Percentiles rank a stretch among this genome's conserved stretches.
Conservation (phyloP, 2,797 vertebrate species). For the Alfaro cultratus region DNA sequence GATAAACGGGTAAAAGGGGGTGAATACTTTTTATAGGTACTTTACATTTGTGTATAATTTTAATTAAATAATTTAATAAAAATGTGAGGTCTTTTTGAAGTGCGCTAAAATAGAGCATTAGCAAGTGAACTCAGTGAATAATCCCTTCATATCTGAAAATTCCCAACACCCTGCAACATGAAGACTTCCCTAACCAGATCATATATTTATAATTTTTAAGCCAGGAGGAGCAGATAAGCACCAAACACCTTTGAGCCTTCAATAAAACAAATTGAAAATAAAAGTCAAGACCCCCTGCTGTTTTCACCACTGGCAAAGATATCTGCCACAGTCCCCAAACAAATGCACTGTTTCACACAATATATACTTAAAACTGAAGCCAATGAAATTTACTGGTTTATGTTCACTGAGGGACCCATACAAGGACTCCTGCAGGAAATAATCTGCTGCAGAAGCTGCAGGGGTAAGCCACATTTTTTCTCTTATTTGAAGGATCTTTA, state of each 20-base stretch:
- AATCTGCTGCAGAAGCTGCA: neutral
- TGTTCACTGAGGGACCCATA: neutral
- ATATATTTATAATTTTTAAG: neutral
- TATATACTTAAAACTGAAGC: slow-evolving; percentile 1
- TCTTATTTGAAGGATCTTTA: neutral
- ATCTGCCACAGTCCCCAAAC: neutral
- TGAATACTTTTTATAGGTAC: neutral
- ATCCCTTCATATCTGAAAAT: neutral
- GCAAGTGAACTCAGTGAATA: neutral
- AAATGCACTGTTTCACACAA: neutral
- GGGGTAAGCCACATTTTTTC: neutral
- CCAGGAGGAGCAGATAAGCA: neutral
- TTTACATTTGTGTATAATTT: neutral
- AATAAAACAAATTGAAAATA: neutral
- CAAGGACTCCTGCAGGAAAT: neutral
- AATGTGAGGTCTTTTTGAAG: neutral
- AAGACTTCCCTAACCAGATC: neutral
- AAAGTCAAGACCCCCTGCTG: neutral
- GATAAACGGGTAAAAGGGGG: neutral
- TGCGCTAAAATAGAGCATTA: neutral
- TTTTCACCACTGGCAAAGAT: neutral
- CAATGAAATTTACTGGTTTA: neutral
- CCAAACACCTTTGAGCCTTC: neutral
- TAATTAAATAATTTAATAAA: neutral
- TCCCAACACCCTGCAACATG: neutral